Evolutionary conservation across 2,797 vertebrate species (phyloP).

Genomic region (Galaxias olidus): DNA sequence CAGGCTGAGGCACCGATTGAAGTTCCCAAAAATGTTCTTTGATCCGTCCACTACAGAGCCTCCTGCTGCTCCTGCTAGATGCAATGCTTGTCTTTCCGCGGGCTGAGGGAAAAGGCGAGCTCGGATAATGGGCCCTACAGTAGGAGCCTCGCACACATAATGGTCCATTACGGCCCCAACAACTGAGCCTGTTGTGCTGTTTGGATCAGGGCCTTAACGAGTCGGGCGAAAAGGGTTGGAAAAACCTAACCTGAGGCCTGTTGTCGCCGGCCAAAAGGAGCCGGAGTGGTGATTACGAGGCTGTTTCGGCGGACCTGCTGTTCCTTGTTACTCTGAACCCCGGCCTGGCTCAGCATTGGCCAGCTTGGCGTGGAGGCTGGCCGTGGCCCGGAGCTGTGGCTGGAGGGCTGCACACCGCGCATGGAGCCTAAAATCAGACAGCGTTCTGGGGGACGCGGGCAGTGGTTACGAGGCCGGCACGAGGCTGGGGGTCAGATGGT

Average conservation of each 20-base stretch:
- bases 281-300: constrained; percentile 43
- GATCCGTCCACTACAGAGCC: constrained; percentile 64
- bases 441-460: constrained; percentile 37
- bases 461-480: constrained; percentile 63
- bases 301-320: constrained; percentile 39
- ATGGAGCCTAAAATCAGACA: constrained; percentile 39
- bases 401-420: constrained; percentile 32
- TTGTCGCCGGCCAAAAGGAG: constrained; percentile 24
- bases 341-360: constrained; percentile 51
- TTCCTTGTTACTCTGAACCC: constrained; percentile 49
- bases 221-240: constrained; percentile 26
- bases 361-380: constrained; percentile 50
- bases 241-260: constrained; percentile 40
- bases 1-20: constrained; percentile 55
- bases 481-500: constrained; percentile 59
- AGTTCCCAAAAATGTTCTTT: constrained; percentile 63
- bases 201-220: constrained; percentile 38
- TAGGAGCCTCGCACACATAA: constrained; percentile 58
- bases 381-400: constrained; percentile 2
- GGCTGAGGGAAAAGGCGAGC: constrained; percentile 51
- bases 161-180: constrained; percentile 57
- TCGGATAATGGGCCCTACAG: constrained; percentile 60
- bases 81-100: constrained; percentile 52
- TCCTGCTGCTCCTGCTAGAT: constrained; percentile 43
- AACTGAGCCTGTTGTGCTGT: constrained; percentile 48